phyloP scores from a whole-genome alignment of 1,140 invertebrate species.

The Hermetia illucens region DNA sequence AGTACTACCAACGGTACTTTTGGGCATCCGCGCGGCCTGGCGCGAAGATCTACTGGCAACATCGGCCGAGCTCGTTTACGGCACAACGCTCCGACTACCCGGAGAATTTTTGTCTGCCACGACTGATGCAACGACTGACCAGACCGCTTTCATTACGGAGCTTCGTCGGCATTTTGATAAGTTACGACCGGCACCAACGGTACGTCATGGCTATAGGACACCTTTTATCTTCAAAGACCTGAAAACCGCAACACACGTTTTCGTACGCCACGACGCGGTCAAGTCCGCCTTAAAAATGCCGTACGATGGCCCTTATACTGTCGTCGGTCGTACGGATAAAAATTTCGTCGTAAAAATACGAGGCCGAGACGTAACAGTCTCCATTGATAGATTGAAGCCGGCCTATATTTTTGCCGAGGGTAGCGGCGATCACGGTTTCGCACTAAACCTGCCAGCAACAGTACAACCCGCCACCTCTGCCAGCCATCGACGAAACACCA shows the following conservation, averaged over 20 bases:
- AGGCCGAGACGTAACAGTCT: slow-evolving; percentile 3
- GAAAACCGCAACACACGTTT: slow-evolving; percentile 9
- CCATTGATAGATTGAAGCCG: slow-evolving; percentile 4
- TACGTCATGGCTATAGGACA: slow-evolving; percentile 8
- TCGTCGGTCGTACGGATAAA: background rate
- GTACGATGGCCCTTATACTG: slow-evolving; percentile 7
- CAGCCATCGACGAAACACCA: too few species aligned
- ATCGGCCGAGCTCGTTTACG: too few species aligned
- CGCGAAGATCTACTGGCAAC: slow-evolving; percentile 17
- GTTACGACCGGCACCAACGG: slow-evolving; percentile 6
- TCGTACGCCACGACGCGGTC: slow-evolving; percentile 11
- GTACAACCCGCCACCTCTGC: too few species aligned
- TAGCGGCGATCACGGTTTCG: too few species aligned
- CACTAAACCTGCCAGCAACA: too few species aligned
- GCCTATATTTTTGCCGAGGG: slow-evolving; percentile 7
- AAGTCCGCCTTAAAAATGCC: slow-evolving; percentile 8
- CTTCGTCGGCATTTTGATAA: too few species aligned
- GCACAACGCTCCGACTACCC: slow-evolving; percentile 11
- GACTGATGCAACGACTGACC: background rate
- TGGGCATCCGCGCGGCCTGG: slow-evolving; percentile 15
- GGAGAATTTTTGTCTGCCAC: background rate
- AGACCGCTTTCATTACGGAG: background rate
- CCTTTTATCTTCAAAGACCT: slow-evolving; percentile 14
- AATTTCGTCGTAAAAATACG: slow-evolving; percentile 1
- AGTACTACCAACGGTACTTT: slow-evolving; percentile 19